phyloP scores from a whole-genome alignment of 1,140 invertebrate species.

The Choristoneura fumiferana region DNA sequence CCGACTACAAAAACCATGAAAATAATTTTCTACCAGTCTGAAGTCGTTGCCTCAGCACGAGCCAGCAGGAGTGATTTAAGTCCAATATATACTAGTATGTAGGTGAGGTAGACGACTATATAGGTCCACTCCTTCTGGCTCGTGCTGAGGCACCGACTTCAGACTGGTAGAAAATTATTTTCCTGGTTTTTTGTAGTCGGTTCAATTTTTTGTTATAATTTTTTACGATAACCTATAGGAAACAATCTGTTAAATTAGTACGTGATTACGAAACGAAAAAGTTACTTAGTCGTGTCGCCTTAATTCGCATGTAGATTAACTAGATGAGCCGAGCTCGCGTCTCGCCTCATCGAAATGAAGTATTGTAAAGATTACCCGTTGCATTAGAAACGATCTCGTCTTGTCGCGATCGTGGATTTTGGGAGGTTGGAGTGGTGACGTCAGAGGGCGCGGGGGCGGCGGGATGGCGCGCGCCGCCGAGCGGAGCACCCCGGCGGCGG shows the following conservation, averaged over 20 bases:
- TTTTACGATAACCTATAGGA: too few relatives aligned
- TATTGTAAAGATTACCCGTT: slow-evolving; percentile 3
- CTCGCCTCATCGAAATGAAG: neutral
- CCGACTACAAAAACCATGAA: too few relatives aligned
- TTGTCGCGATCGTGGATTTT: slow-evolving; percentile 38
- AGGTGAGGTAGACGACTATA: too few relatives aligned
- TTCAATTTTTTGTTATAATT: too few relatives aligned
- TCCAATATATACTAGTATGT: too few relatives aligned
- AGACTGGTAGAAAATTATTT: too few relatives aligned
- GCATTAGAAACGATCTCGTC: slow-evolving; percentile 13
- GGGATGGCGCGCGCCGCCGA: slow-evolving; percentile 46
- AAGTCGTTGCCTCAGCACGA: too few relatives aligned
- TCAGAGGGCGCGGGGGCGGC: slow-evolving; percentile 37
- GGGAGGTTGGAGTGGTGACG: slow-evolving; percentile 45
- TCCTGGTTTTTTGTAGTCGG: too few relatives aligned
- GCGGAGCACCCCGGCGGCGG: slow-evolving; percentile 39
- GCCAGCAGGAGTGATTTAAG: too few relatives aligned
- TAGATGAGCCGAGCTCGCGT: neutral
- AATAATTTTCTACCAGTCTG: too few relatives aligned
- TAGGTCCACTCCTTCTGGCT: too few relatives aligned
- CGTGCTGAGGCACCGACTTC: too few relatives aligned
- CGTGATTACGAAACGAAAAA: neutral
- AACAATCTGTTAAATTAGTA: neutral
- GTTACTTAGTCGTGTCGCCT: neutral
- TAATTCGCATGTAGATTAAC: slow-evolving; percentile 6